Conservation (phyloP, 2,888 invertebrate species). For the Patella ulyssiponensis region DNA sequence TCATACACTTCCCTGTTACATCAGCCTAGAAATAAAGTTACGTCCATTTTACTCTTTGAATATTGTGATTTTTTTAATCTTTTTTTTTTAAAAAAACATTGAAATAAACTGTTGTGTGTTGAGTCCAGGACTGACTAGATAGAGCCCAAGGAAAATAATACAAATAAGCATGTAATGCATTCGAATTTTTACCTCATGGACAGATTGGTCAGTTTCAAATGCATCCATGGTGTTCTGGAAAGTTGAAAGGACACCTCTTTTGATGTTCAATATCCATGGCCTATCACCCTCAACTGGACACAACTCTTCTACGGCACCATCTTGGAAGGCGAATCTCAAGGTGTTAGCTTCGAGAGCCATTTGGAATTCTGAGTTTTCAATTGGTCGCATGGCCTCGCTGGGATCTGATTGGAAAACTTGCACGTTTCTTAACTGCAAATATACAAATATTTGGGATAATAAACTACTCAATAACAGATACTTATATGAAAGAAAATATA, state of each 20-base stretch:
- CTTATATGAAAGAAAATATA: too few relatives aligned
- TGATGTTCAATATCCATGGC: slow-evolving; percentile 88
- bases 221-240: slow-evolving; percentile 89
- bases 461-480: neutral
- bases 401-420: slow-evolving; percentile 65
- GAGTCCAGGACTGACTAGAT: too few relatives aligned
- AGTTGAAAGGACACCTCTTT: slow-evolving; percentile 88
- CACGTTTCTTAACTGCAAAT: slow-evolving; percentile 66
- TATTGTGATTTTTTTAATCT: too few relatives aligned
- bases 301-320: slow-evolving; percentile 84
- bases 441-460: slow-evolving; percentile 8
- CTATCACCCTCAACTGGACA: slow-evolving; percentile 87
- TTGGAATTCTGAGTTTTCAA: slow-evolving; percentile 51
- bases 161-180: too few relatives aligned
- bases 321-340: slow-evolving; percentile 83
- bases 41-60: too few relatives aligned
- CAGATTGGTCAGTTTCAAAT: slow-evolving; percentile 78
- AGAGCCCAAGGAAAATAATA: too few relatives aligned
- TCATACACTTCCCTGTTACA: slow-evolving; percentile 86
- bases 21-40: slow-evolving; percentile 76
- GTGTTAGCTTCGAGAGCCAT: slow-evolving; percentile 80
- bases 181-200: slow-evolving; percentile 50
- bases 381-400: slow-evolving; percentile 29
- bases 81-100: too few relatives aligned
- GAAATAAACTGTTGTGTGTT: too few relatives aligned